Evolutionary conservation across 2,797 vertebrate genomes (phyloP), one percentile per base, ranked within the genome.

Genomic region (Crenuchus spilurus): DNA sequence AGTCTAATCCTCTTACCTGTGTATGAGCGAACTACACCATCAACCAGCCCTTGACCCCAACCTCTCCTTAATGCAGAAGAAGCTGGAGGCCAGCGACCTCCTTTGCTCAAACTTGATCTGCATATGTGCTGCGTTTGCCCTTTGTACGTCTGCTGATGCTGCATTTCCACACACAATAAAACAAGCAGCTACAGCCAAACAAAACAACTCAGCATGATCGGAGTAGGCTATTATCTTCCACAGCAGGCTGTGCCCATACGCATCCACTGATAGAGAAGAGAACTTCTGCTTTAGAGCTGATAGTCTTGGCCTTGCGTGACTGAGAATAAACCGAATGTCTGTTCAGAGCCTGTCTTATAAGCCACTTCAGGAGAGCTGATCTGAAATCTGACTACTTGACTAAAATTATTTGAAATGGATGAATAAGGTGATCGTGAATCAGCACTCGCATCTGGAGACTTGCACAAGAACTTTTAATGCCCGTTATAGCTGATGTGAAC

Each of bases 101-200:
- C 14, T 66, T 41, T 70, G 62, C 69, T 76, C 49, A 64, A 64
- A 63, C 30, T 11, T 26, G 30, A 70, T 70, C 49, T 71, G 68
- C 60, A 65, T 76, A 65, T 76, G 42, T 71, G 74, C 68, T 58
- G 61, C 13, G 41, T 41, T n/a, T 71, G 74, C 60, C 67, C 31
- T 76, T 71, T 69, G 60, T 69, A 14, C 5, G 24, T 71, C 51
- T 76, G 74, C 67, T 76, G 74, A 76, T 58, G 61, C 42, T 71
- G 74, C 67, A 64, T 39, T 64, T 70, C 41, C 31, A 30, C 41
- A 64, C 66, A 70, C 67, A 64, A 65, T 70, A 76, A 63, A 70
- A 61, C 60, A 64, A 71, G 49, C 28, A 13, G 48, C 49, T 62
- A 75, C 35, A 68, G 64, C 31, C 39, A 70, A 57, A 31, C 51